Conservation (phyloP, 1,140 invertebrate species). For the Trinorchestia longiramus region DNA sequence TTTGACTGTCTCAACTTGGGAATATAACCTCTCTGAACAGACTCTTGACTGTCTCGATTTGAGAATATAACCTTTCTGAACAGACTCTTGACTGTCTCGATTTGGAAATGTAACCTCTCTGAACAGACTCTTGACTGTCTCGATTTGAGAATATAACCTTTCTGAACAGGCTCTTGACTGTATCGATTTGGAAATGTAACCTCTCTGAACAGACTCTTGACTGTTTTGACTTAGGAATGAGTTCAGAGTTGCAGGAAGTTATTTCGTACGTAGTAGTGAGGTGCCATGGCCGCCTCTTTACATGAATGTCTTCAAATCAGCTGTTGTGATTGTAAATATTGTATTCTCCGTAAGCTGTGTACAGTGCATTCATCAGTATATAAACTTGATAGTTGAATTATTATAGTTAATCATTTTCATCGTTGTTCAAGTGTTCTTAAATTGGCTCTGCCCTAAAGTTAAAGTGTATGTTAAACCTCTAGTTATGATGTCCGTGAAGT, state of each 20-base stretch:
- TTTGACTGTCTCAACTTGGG: no score
- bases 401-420: background rate
- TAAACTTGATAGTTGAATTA: background rate
- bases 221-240: background rate
- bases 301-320: background rate
- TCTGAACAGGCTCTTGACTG: no score
- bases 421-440: background rate
- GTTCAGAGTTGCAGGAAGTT: background rate
- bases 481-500: background rate
- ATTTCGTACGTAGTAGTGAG: background rate
- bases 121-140: no score
- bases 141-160: no score
- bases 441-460: background rate
- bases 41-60: no score
- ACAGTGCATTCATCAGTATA: background rate
- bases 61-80: no score
- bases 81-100: no score
- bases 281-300: background rate
- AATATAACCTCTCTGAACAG: no score
- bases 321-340: background rate
- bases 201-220: no score
- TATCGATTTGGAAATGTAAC: no score
- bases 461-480: background rate
- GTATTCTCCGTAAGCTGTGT: background rate
- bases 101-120: no score